A percentile compares a stretch with the other conserved stretches of the same genome.
These are phyloP conservation scores for Pentamera pediparva DNA, from an alignment of 53 echinoderm and acorn worm genomes.

Conservation along the genomic window DNA sequence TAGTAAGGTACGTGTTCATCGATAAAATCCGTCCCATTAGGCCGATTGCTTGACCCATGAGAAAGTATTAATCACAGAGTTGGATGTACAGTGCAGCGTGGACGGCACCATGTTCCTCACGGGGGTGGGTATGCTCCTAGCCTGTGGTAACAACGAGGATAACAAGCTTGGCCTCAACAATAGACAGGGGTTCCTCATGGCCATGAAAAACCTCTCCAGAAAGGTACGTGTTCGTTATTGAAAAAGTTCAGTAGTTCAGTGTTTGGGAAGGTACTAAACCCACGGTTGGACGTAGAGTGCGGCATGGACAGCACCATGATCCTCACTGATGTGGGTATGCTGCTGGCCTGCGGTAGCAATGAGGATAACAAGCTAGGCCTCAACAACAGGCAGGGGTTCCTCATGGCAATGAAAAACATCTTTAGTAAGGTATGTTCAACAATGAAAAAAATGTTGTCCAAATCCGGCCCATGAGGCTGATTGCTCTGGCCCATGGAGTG, in stretches of 20 bases:
- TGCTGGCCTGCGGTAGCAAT: slow-evolving; percentile 90
- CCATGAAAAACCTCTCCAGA: slow-evolving; percentile 97
- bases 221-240: slow-evolving; percentile 27
- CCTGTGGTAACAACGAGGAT: slow-evolving; percentile 84
- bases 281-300: slow-evolving; percentile 87
- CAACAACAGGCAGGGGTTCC: slow-evolving; percentile 96
- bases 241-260: no score
- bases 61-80: no score
- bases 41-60: no score
- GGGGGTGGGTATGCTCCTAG: slow-evolving; percentile 84
- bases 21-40: no score
- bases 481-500: no score
- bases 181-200: slow-evolving; percentile 96
- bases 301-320: slow-evolving; percentile 97
- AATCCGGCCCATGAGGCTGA: no score
- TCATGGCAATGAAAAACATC: slow-evolving; percentile 99
- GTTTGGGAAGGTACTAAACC: no score
- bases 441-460: no score
- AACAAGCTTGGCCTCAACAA: slow-evolving; percentile 99
- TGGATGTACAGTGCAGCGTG: slow-evolving; percentile 79
- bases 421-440: slow-evolving; percentile 81
- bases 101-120: slow-evolving; percentile 99
- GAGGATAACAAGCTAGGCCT: slow-evolving; percentile 93
- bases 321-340: slow-evolving; percentile 87
- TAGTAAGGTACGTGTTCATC: slow-evolving; percentile 70